Percentiles rank a stretch among this genome's conserved stretches.
These are phyloP conservation scores for Drosophila tanythrix DNA, from an alignment of 2,888 invertebrate genomes.

Conservation along the genomic window DNA sequence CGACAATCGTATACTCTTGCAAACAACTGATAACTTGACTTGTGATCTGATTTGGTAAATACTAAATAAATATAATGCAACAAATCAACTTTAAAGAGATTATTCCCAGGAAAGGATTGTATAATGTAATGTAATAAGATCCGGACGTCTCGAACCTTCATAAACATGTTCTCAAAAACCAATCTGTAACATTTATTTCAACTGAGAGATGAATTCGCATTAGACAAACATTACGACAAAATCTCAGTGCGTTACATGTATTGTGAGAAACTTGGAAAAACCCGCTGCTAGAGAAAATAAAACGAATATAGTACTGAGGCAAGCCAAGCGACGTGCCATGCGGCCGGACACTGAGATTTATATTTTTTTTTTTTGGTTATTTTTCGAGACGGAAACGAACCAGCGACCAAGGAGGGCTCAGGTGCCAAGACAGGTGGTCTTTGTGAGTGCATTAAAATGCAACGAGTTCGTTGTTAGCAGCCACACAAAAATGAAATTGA, in stretches of 20 bases:
- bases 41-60: neutral
- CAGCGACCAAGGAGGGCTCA: conserved; percentile 34
- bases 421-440: conserved; percentile 44
- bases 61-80: neutral
- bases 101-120: neutral
- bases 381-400: conserved; percentile 2
- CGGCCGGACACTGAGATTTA: conserved; percentile 58
- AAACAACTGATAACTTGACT: neutral
- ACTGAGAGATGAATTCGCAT: neutral
- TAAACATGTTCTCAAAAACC: neutral
- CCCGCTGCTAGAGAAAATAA: conserved; percentile 11
- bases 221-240: neutral
- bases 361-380: conserved; percentile 1
- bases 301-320: conserved; percentile 33
- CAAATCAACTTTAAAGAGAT: neutral
- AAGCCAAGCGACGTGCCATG: conserved; percentile 59
- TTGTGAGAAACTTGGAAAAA: conserved; percentile 9
- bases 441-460: conserved; percentile 64
- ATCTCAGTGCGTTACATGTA: neutral
- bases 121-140: neutral
- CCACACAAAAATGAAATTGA: conserved; percentile 59
- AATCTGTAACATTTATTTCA: neutral
- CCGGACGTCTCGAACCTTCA: neutral
- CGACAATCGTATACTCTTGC: conserved; percentile 6
- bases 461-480: conserved; percentile 58